Base-by-base conservation (phyloP, 2,113 vertebrate genomes). In the Pluvialis apricaria region DNA sequence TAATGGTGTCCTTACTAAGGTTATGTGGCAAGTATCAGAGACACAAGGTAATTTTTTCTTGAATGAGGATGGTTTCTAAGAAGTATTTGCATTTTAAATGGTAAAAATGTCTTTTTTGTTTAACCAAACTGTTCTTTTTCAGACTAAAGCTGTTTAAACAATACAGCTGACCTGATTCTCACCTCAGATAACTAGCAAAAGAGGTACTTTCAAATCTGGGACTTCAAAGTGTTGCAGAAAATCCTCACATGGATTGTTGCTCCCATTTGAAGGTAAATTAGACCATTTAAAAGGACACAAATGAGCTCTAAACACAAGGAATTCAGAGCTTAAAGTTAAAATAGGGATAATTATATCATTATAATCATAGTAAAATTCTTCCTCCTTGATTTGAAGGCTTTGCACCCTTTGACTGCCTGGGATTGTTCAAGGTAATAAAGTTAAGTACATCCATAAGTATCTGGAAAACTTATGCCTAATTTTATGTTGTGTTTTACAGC, bases 81-180 rank as follows among this genome's bases (percentile, higher is more conserved):
- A 88, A 94, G 87, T 82, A 91, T 40, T 78, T 38, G 2, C 66
- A 90, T 88, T 86, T 90, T 70, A 91, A 94, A 88, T 58, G 34
- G 51, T 47, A 85, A 96, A 92, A 94, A 72, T 62, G 29, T 70
- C 5, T 47, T 51, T 64, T 64, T 62, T 26, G 4, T 77, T 94
- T 82, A 92, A 81, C 61, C 61, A 87, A 91, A 94, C 18, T 75
- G 29, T 32, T 88, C 60, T 92, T 94, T 95, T 85, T 86, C 70
- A 90, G 64, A 78, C 76, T 92, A 82, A 92, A 95, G 85, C 92
- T 96, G 75, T 96, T 96, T 90, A 95, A 95, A 94, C 90, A 95
- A 83, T 88, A 88, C 68, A 88, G 79, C 68, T 93, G 96, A 95
- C 85, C 90, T 94, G 79, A 96, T 93, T 93, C 79, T 95, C 79